Percentiles rank a stretch among this genome's conserved stretches.
Evolutionary conservation across 2,888 invertebrate species (phyloP).

Genomic region (Autographa gamma): DNA sequence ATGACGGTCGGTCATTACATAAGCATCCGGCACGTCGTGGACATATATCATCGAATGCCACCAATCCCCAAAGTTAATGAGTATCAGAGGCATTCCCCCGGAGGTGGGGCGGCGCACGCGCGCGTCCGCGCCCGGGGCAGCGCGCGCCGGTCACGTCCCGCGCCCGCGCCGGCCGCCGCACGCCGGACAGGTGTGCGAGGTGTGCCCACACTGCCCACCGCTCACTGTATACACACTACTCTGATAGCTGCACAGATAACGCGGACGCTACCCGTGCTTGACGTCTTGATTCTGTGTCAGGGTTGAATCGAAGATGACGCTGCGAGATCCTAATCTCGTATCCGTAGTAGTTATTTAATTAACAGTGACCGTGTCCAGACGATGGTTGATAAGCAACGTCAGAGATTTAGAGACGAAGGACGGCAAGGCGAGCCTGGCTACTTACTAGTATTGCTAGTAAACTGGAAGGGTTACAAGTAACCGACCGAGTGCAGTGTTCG

Average conservation of each 20-base stretch:
- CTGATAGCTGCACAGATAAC: conserved; percentile 69
- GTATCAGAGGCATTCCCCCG: conserved; percentile 82
- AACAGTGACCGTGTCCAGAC: conserved; percentile 63
- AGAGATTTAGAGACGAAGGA: conserved; percentile 28
- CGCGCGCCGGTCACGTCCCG: conserved; percentile 69
- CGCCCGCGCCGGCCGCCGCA: conserved; percentile 55
- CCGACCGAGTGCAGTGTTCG: not conserved
- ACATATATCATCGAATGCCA: conserved; percentile 81
- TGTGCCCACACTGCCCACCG: conserved; percentile 54
- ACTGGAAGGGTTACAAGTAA: conserved; percentile 22
- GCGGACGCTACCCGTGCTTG: conserved; percentile 66
- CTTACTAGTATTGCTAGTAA: conserved; percentile 5
- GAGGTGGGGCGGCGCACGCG: conserved; percentile 71
- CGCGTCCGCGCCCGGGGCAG: conserved; percentile 65
- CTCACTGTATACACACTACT: conserved; percentile 63
- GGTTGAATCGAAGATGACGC: conserved; percentile 69
- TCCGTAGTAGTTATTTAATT: conserved; percentile 75
- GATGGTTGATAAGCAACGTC: conserved; percentile 50
- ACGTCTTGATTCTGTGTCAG: conserved; percentile 76
- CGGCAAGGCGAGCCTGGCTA: conserved; percentile 8
- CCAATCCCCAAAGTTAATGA: conserved; percentile 84
- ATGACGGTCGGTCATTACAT: conserved; percentile 76
- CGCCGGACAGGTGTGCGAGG: conserved; percentile 67
- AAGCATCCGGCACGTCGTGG: conserved; percentile 81
- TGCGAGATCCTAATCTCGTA: conserved; percentile 63